Conservation (phyloP, 1,140 invertebrate genomes). For the Euura lappo region DNA sequence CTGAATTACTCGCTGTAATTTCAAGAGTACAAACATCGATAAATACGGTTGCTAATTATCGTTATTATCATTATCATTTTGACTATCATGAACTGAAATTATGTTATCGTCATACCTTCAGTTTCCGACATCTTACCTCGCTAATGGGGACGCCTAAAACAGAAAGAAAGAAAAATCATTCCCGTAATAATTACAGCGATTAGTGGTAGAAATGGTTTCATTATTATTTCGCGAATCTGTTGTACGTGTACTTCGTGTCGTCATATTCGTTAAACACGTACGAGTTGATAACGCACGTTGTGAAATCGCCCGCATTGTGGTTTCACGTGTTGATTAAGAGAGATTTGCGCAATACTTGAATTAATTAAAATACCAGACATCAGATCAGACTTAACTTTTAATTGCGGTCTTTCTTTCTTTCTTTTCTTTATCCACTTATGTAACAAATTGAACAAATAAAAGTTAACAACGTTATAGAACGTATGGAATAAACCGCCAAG, state of each 20-base stretch:
- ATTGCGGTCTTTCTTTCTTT: no score
- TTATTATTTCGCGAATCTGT: no score
- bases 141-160: neutral
- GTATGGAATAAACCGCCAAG: no score
- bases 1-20: neutral
- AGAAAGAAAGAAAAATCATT: neutral
- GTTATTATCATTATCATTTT: neutral
- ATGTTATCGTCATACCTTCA: neutral
- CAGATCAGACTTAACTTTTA: no score
- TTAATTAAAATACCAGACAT: no score
- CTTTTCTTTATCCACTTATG: no score
- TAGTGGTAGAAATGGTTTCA: neutral
- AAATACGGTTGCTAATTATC: no score
- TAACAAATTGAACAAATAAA: no score
- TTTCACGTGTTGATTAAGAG: no score
- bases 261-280: neutral
- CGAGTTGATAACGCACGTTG: neutral
- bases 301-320: neutral
- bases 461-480: no score
- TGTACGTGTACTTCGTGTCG: no score
- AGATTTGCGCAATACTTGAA: no score
- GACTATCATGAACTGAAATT: neutral
- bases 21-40: neutral
- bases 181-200: neutral
- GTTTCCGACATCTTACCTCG: slow-evolving; percentile 6